Evolutionary conservation across 2,888 invertebrate species (phyloP).

Genomic region (Leucania comma): DNA sequence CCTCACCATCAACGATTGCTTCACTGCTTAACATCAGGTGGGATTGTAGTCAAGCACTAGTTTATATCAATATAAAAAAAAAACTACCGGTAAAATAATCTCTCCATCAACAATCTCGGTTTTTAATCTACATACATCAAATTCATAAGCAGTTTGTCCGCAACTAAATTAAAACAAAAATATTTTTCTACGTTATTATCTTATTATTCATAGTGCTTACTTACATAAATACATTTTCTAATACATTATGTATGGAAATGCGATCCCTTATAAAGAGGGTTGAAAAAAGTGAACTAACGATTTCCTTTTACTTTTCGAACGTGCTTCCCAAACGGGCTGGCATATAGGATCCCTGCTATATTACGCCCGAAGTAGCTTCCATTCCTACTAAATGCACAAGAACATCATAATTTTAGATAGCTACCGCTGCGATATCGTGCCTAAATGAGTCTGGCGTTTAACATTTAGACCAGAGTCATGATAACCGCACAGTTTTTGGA

Average conservation of each 20-base stretch:
- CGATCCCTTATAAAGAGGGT: slow-evolving; percentile 1
- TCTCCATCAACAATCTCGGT: no score
- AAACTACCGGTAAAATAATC: not conserved
- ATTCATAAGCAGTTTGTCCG: not conserved
- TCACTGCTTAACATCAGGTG: no score
- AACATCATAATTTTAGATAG: slow-evolving; percentile 55
- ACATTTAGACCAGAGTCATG: slow-evolving; percentile 3
- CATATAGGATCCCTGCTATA: slow-evolving; percentile 31
- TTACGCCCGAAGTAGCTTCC: slow-evolving; percentile 39
- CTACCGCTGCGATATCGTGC: slow-evolving; percentile 27
- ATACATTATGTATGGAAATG: slow-evolving; percentile 17
- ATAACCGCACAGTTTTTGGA: slow-evolving; percentile 12
- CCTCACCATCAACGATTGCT: no score
- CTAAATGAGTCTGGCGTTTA: slow-evolving; percentile 36
- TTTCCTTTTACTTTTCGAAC: slow-evolving; percentile 21
- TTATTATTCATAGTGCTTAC: slow-evolving; percentile 23
- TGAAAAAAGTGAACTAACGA: slow-evolving; percentile 17
- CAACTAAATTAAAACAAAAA: slow-evolving; percentile 2
- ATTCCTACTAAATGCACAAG: slow-evolving; percentile 51
- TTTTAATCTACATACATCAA: no score
- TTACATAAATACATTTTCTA: slow-evolving; percentile 28
- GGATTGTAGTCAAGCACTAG: no score
- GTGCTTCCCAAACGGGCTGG: slow-evolving; percentile 2
- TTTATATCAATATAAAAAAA: no score
- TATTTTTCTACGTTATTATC: slow-evolving; percentile 5